Evolutionary conservation across 2,797 vertebrate species (phyloP), one percentile per base, ranked within the genome.

Genomic region (Gadopsis bispinosus): DNA sequence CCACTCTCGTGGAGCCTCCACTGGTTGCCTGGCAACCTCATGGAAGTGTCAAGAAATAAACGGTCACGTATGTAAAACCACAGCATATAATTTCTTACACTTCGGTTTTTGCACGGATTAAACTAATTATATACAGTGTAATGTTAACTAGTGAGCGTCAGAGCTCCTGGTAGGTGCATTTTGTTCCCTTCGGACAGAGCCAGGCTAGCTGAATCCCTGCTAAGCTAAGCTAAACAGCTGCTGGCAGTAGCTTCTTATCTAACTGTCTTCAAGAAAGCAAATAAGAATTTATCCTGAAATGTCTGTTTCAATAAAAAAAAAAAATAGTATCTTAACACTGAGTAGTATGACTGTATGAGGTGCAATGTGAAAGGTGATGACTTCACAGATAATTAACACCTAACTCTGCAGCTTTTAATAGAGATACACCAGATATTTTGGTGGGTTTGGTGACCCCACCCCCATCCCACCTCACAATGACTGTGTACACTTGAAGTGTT

Each of bases 221-320:
- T 33, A 33, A n/a, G 53, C 53, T 55, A 29, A 55, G 47, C 22
- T 31, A 62, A 72, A 9, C 8, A 48, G n/a, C 41, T 70, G 45
- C 20, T 50, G 33, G 39, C 7, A 0, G n/a, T 16, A 62, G n/a
- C 41, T n/a, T 26, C 4, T 41, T 20, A 22, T 50, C 31, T 50
- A 39, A 20, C 16, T 47, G 26, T 29, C 13, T 9, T 51, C 3
- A 31, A 45, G 7, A 45, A 45, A 45, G 22, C 11, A 16, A 69
- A 50, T 17, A 47, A 31, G 7, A n/a, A 16, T 31, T 29, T 16
- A 14, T 54, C 13, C 22, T 13, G 29, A 29, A 55, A 16, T 31
- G 26, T 53, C 48, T 47, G 45, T 47, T 19, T 4, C 17, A 47
- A 19, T 43, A 14, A 14, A 43, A 43, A 11, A 43, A 11, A 16